Evolutionary conservation across 2,797 vertebrate species (phyloP), one percentile per base, ranked within the genome.

Genomic region (Apodemus agrarius): DNA sequence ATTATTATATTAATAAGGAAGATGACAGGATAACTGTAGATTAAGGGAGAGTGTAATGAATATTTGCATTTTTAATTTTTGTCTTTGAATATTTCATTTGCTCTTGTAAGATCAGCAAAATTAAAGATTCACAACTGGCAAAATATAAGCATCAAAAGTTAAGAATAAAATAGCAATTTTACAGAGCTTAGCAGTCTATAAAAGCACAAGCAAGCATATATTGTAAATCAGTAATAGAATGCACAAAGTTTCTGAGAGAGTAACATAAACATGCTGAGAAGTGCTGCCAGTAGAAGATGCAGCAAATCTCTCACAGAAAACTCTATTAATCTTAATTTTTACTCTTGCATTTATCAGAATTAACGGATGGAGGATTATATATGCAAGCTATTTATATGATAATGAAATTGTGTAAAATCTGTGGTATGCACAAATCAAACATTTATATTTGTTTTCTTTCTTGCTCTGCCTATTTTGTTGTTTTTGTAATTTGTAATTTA

Each of bases 251-350:
- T 96, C 96, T 96, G 81, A 90, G 80, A 96, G 91, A 88, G 97
- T 95, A 97, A 92, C 97, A 91, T 97, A 98, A 98, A 97, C 96
- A 97, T 97, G 92, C 93, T 97, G 96, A 97, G 98, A 98, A 98
- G 88, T 97, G 94, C 67, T 22, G 29, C 94, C 97, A 85, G 97
- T 97, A 97, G 94, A 98, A 98, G 89, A 97, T 80, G 90, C 92
- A 97, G 91, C 65, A 98, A 98, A 98, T 84, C 93, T 98, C 97
- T 98, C 95, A 97, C 96, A 97, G 93, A 57, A 98, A 95, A 85
- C 10, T 97, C 97, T 98, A 98, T 99, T 98, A 97, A 98, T 98
- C 98, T 98, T 98, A 98, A 98, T 98, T 98, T 98, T 98, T 98
- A 98, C 97, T 96, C 92, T 97, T 96, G 97, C 97, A 98, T 98